Evolutionary conservation across 2,888 invertebrate species (phyloP).

Genomic region (Lepidochrysops patricia): DNA sequence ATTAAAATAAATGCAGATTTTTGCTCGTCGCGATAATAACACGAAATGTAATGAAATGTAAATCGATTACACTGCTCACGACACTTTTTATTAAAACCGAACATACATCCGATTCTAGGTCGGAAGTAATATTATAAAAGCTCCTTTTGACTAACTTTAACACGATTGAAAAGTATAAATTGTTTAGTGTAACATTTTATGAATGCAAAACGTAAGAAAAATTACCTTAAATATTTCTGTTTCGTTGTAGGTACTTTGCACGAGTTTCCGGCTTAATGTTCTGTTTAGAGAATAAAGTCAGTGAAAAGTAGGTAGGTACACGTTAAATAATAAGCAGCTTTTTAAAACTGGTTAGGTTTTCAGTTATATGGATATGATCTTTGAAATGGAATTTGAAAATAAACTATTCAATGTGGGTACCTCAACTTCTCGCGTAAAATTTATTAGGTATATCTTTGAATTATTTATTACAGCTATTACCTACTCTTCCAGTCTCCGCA

Average conservation of each 20-base stretch:
- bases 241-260: too few species aligned
- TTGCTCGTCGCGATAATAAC: neutral
- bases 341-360: too few species aligned
- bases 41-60: neutral
- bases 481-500: neutral
- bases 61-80: neutral
- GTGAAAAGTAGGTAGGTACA: too few species aligned
- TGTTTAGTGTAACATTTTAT: too few species aligned
- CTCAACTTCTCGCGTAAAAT: neutral
- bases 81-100: neutral
- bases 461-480: neutral
- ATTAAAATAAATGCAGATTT: conserved; percentile 1
- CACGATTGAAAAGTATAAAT: neutral
- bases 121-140: neutral
- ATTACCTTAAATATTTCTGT: too few species aligned
- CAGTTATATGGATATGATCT: neutral
- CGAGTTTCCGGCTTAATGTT: too few species aligned
- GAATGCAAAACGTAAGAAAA: too few species aligned
- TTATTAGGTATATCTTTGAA: neutral
- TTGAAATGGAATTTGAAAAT: neutral
- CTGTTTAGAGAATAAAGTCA: too few species aligned
- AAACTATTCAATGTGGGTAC: neutral
- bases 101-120: neutral
- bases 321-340: too few species aligned
- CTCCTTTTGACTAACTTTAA: neutral